Evolutionary conservation across 2,888 invertebrate species (phyloP).

Genomic region (Parthenolecanium corni): DNA sequence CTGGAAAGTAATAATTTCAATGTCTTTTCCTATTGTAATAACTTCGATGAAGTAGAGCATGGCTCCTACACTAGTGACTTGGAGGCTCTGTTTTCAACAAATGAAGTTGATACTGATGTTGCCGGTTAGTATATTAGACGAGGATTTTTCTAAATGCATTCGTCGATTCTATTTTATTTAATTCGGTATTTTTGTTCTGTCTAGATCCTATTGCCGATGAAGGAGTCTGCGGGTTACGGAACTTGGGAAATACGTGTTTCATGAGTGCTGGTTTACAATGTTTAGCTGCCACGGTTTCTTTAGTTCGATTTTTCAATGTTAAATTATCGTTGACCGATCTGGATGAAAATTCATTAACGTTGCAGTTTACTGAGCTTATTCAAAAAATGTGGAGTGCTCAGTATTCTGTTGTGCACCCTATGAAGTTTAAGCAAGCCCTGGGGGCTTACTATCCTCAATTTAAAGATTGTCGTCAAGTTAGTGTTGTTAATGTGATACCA

Average conservation of each 20-base stretch:
- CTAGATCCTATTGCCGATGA: slow-evolving; percentile 34
- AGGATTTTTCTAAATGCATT: slow-evolving; percentile 8
- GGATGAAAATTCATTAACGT: slow-evolving; percentile 40
- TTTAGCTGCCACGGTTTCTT: slow-evolving; percentile 44
- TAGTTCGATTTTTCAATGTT: slow-evolving; percentile 45
- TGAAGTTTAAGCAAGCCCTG: slow-evolving; percentile 48
- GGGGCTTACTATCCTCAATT: slow-evolving; percentile 50
- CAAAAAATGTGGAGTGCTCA: slow-evolving; percentile 49
- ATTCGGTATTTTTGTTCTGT: not conserved
- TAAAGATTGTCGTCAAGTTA: slow-evolving; percentile 50
- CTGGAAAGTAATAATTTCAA: slow-evolving; percentile 29
- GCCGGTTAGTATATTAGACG: slow-evolving; percentile 24
- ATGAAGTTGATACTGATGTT: slow-evolving; percentile 31
- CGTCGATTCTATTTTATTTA: not conserved
- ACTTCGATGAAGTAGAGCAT: slow-evolving; percentile 26
- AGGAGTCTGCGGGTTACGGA: slow-evolving; percentile 47
- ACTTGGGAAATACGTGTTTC: slow-evolving; percentile 48
- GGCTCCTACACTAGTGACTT: slow-evolving; percentile 31
- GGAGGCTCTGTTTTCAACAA: slow-evolving; percentile 32
- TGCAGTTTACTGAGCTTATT: slow-evolving; percentile 44
- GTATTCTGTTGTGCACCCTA: slow-evolving; percentile 44
- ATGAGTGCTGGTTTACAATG: slow-evolving; percentile 49
- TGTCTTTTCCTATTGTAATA: slow-evolving; percentile 28
- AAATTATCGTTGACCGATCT: slow-evolving; percentile 36
- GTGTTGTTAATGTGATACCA: not conserved